Percentiles rank a stretch among this genome's conserved stretches.
These are phyloP conservation scores for Dynastes maya DNA, from an alignment of 2,888 invertebrate genomes.

Conservation along the genomic window DNA sequence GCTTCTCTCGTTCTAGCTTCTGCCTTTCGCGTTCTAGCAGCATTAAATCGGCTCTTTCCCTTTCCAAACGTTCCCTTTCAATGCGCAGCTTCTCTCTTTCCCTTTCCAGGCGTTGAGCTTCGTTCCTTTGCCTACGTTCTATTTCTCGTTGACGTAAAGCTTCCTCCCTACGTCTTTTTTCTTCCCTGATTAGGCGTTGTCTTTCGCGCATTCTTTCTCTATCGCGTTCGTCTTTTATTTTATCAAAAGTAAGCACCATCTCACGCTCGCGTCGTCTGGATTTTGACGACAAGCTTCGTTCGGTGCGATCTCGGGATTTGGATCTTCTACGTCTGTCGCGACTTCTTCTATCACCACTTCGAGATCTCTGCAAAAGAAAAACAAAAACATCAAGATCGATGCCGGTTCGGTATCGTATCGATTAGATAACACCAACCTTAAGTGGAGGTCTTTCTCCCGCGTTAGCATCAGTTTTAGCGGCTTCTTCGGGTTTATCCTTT, in stretches of 20 bases:
- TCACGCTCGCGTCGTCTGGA: conserved; percentile 73
- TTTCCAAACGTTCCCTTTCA: conserved; percentile 90
- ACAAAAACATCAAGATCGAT: not conserved
- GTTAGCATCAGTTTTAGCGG: conserved; percentile 46
- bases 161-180: conserved; percentile 86
- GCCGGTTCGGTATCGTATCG: not conserved
- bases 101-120: conserved; percentile 85
- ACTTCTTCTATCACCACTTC: conserved; percentile 62
- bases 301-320: conserved; percentile 64
- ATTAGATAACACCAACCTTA: conserved; percentile 7
- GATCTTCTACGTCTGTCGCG: conserved; percentile 55
- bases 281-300: conserved; percentile 53
- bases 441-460: not conserved
- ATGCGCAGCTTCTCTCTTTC: conserved; percentile 86
- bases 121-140: conserved; percentile 87
- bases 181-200: conserved; percentile 84
- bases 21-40: conserved; percentile 89
- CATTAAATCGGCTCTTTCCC: conserved; percentile 89
- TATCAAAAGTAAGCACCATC: conserved; percentile 82
- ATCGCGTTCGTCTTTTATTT: conserved; percentile 87
- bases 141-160: conserved; percentile 84
- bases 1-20: conserved; percentile 74
- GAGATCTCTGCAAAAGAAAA: conserved; percentile 62
- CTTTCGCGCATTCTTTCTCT: conserved; percentile 83
- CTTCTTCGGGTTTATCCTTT: conserved; percentile 53